Conservation (phyloP, 2,888 invertebrate species). For the Acanthosepion lycidas region DNA sequence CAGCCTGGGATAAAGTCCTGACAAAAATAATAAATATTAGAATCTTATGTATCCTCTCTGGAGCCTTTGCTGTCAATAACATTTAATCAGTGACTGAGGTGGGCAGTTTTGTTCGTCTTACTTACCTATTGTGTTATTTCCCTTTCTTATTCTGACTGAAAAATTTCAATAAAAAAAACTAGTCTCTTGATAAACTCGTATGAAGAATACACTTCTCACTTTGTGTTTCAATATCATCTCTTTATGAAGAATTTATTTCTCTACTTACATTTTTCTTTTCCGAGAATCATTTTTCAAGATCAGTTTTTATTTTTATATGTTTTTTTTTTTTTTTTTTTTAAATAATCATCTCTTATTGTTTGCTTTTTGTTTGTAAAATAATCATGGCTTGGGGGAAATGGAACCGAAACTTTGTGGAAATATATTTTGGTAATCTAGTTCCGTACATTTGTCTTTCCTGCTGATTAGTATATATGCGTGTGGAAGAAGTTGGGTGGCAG, state of each 20-base stretch:
- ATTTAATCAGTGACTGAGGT: not conserved
- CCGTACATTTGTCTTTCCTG: too few relatives aligned
- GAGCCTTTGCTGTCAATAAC: slow-evolving; percentile 33
- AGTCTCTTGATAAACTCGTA: not conserved
- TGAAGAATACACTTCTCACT: not conserved
- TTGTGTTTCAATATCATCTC: too few relatives aligned
- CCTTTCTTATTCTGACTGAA: not conserved
- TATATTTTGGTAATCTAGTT: too few relatives aligned
- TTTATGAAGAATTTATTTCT: not conserved
- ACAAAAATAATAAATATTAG: slow-evolving; percentile 33
- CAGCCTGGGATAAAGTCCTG: slow-evolving; percentile 6
- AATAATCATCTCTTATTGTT: too few relatives aligned
- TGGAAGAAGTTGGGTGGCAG: too few relatives aligned
- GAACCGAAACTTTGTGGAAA: too few relatives aligned
- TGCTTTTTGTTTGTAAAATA: too few relatives aligned
- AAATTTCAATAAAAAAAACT: not conserved
- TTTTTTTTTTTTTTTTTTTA: too few relatives aligned
- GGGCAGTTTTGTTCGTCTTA: not conserved
- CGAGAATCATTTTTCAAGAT: not conserved
- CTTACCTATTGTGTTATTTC: not conserved
- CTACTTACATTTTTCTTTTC: not conserved
- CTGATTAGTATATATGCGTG: too few relatives aligned
- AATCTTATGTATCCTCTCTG: not conserved
- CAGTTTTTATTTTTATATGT: too few relatives aligned
- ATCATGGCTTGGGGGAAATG: too few relatives aligned